Evolutionary conservation across 2,888 invertebrate genomes (phyloP).

Genomic region (Hyles lineata): DNA sequence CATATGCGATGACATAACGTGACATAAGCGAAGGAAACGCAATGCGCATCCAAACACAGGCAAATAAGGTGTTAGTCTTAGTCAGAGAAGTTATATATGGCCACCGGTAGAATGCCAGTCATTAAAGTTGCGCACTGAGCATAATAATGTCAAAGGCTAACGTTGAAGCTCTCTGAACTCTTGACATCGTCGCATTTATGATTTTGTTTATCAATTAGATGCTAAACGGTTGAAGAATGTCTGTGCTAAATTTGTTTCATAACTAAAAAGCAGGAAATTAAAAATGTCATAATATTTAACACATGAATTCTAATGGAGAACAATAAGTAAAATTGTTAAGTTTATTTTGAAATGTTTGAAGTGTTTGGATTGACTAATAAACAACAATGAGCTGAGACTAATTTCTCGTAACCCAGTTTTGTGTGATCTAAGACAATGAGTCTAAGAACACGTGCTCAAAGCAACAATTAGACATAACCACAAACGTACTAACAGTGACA

Average conservation of each 20-base stretch:
- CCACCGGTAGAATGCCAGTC: not conserved
- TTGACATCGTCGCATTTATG: not conserved
- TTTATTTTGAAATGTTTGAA: not conserved
- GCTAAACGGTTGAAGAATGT: not conserved
- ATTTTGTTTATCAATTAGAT: not conserved
- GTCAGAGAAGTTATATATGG: conserved; percentile 13
- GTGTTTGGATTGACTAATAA: not conserved
- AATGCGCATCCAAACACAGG: conserved; percentile 32
- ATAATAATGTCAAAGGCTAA: conserved; percentile 17
- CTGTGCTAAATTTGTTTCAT: not conserved
- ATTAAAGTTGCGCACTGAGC: not conserved
- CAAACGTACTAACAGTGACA: conserved; percentile 46
- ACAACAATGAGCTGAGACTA: conserved; percentile 9
- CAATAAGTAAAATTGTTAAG: not conserved
- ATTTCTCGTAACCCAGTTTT: conserved; percentile 29
- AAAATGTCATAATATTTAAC: not conserved
- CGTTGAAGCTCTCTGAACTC: not conserved
- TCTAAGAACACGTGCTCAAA: conserved; percentile 46
- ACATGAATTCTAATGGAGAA: not conserved
- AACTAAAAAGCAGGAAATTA: not conserved
- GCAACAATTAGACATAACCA: conserved; percentile 42
- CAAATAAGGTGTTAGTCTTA: conserved; percentile 43
- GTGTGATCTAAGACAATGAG: conserved; percentile 39
- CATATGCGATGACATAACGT: conserved; percentile 61
- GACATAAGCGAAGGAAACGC: conserved; percentile 49